A percentile compares a stretch with the other conserved stretches of the same genome.
phyloP scores from a whole-genome alignment of 2,113 vertebrate genomes.

The Amphiprion ocellaris region DNA sequence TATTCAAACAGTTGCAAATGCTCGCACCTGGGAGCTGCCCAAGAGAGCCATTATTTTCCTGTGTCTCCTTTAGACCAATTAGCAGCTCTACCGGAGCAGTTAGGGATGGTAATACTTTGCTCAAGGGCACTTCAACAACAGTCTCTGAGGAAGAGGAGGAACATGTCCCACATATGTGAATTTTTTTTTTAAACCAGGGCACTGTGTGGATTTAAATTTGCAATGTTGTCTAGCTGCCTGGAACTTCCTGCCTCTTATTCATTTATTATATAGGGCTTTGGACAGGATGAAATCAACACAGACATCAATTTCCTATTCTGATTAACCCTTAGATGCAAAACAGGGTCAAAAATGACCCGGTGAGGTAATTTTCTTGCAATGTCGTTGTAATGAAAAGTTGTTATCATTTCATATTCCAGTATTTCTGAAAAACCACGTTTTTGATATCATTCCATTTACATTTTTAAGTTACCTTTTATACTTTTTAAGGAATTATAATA shows the following conservation, averaged over 20 bases:
- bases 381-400: no score
- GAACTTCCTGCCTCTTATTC: not conserved
- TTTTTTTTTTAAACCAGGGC: not conserved
- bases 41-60: conserved; percentile 39
- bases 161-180: not conserved
- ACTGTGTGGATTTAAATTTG: conserved; percentile 5
- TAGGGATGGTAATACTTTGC: conserved; percentile 44
- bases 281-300: not conserved
- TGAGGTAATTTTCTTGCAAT: no score
- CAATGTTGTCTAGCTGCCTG: conserved; percentile 2
- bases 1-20: conserved; percentile 15
- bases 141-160: conserved; percentile 22
- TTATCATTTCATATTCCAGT: no score
- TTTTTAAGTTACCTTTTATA: no score
- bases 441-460: no score
- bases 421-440: no score
- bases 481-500: no score
- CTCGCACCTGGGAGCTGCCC: conserved; percentile 31
- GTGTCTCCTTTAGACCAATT: conserved; percentile 54
- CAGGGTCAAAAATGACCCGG: no score
- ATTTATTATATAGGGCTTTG: not conserved
- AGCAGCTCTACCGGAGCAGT: conserved; percentile 60
- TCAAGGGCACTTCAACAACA: conserved; percentile 62
- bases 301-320: not conserved
- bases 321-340: no score